Evolutionary conservation across 2,113 vertebrate species (phyloP), one percentile per base, ranked within the genome.

Genomic region (Callocephalon fimbriatum): DNA sequence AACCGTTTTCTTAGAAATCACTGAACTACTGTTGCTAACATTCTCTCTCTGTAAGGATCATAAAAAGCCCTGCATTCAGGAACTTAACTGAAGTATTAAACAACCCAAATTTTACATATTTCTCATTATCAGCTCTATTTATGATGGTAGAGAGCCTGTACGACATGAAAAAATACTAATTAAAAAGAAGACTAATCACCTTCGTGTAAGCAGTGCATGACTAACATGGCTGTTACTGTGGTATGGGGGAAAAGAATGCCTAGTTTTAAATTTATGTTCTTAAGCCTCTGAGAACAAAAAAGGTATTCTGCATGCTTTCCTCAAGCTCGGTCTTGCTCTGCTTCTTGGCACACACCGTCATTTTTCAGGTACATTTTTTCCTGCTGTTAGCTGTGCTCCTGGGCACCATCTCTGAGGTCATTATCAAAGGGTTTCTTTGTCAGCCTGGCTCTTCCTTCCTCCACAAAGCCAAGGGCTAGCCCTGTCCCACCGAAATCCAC

Each of bases 211-310:
- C n/a, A 56, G 48, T 54, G 56, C 79, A 82, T 54, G 3, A 58
- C 31, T 62, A 61, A 50, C 15, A 4, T 0, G 0, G 7, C 8
- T 86, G 22, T 42, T 80, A n/a, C 35, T 59, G 75, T 19, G n/a
- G 10, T 32, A 18, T 26, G 26, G 3, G 0, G 48, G 58, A 61
- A 15, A 85, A 76, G 38, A 93, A 84, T 23, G 31, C n/a, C 22
- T 7, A 4, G 21, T 26, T 66, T 45, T 10, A 44, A 44, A 65
- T 65, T 35, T 65, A 63, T 3, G 0, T 37, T 77, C 65, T 45
- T 44, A 12, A 68, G 40, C 29, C 14, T 15, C 20, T 40, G 68
- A 73, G 76, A 40, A 61, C 44, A 79, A 61, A 63, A 62, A 31
- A 50, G 18, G 20, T 5, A 3, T 83, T 94, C 65, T 74, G 42